Evolutionary conservation across 2,113 vertebrate genomes (phyloP).

Genomic region (Turdus rufiventris): DNA sequence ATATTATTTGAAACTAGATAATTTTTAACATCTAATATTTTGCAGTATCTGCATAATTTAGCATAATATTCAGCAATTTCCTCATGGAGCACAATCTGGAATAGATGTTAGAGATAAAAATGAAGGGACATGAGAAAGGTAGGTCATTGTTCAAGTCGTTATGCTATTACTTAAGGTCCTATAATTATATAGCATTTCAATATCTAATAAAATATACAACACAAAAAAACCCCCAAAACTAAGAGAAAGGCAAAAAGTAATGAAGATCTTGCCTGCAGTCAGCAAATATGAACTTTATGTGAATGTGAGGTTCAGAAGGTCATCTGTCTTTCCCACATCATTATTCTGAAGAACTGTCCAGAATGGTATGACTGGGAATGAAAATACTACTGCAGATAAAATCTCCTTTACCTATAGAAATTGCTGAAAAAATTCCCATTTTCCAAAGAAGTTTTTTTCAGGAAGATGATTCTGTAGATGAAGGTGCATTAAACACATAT

Average conservation of each 20-base stretch:
- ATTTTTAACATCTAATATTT: background rate
- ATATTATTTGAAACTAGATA: background rate
- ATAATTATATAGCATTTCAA: background rate
- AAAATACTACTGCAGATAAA: background rate
- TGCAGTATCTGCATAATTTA: background rate
- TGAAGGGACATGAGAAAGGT: background rate
- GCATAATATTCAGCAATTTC: background rate
- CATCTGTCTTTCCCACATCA: background rate
- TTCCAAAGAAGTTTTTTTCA: background rate
- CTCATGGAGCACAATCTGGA: background rate
- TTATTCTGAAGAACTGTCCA: background rate
- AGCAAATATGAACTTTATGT: rapidly evolving
- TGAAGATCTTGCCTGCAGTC: background rate
- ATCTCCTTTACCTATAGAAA: background rate
- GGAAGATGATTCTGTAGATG: background rate
- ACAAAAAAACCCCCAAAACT: background rate
- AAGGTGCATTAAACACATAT: background rate
- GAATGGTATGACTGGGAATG: background rate
- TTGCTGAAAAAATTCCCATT: background rate
- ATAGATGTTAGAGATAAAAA: background rate
- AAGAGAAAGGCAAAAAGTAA: background rate
- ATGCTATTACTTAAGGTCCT: background rate
- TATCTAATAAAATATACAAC: background rate
- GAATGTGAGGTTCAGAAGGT: background rate
- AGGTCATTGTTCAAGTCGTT: background rate